These are phyloP conservation scores for Thamnophis elegans DNA, from an alignment of 2,797 vertebrate genomes.

Conservation along the genomic window DNA sequence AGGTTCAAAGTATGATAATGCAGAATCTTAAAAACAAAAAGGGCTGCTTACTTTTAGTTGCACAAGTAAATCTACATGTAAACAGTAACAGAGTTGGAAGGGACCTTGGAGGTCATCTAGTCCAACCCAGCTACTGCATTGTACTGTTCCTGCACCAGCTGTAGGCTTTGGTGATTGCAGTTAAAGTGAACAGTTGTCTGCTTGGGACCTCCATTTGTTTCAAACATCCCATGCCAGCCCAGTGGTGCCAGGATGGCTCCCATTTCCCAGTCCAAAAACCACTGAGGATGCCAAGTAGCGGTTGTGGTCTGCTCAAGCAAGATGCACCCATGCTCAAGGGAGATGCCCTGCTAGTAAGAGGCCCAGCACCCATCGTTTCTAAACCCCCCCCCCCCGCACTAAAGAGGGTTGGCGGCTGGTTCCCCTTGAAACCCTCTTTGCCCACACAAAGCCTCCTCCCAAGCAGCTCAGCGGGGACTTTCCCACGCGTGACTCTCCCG, in stretches of 20 bases:
- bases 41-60: background rate
- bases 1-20: background rate
- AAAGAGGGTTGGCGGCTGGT: background rate
- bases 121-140: background rate
- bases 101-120: background rate
- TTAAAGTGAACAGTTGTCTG: background rate
- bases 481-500: too few relatives aligned
- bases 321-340: too few relatives aligned
- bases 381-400: rapidly evolving
- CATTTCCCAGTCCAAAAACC: background rate
- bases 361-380: background rate
- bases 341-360: background rate
- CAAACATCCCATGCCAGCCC: background rate
- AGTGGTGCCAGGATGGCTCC: background rate
- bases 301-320: background rate
- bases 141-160: background rate
- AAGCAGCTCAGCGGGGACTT: background rate
- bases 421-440: background rate
- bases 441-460: background rate
- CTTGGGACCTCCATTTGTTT: background rate
- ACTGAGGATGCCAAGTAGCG: background rate
- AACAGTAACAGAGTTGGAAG: too few relatives aligned
- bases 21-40: background rate
- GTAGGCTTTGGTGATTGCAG: background rate
- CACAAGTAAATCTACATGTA: background rate